These are phyloP conservation scores for Habroteleia sp. DNA, from an alignment of 2,888 invertebrate genomes.

Conservation along the genomic window DNA sequence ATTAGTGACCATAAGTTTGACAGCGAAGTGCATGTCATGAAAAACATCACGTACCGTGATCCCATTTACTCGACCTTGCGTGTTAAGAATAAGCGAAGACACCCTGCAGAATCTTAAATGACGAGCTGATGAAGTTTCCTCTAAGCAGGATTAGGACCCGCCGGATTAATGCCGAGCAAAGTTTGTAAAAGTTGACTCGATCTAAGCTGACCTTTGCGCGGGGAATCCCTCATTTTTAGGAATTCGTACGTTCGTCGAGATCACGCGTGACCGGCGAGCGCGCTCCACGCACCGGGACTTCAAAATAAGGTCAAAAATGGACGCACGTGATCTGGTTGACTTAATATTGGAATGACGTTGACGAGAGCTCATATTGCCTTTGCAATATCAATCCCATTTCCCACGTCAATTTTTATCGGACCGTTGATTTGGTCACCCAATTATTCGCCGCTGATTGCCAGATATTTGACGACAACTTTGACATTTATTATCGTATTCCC, in stretches of 20 bases:
- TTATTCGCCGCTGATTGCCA: slow-evolving; percentile 8
- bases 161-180: slow-evolving; percentile 79
- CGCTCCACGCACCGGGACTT: slow-evolving; percentile 46
- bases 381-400: slow-evolving; percentile 38
- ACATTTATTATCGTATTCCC: slow-evolving; percentile 11
- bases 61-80: slow-evolving; percentile 76
- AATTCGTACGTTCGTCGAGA: slow-evolving; percentile 57
- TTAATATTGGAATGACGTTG: slow-evolving; percentile 43
- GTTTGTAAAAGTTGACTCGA: slow-evolving; percentile 77
- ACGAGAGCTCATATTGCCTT: slow-evolving; percentile 22
- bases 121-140: slow-evolving; percentile 79
- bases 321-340: slow-evolving; percentile 46
- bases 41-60: slow-evolving; percentile 81
- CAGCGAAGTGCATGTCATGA: slow-evolving; percentile 73
- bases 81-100: slow-evolving; percentile 65
- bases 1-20: too few relatives aligned
- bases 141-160: slow-evolving; percentile 71
- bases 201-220: slow-evolving; percentile 66
- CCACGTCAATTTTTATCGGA: slow-evolving; percentile 43
- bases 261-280: slow-evolving; percentile 70
- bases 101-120: slow-evolving; percentile 72
- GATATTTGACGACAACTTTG: slow-evolving; percentile 11
- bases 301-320: slow-evolving; percentile 50
- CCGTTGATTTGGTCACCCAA: slow-evolving; percentile 20
- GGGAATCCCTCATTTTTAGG: slow-evolving; percentile 63